A percentile compares a stretch with the other conserved stretches of the same genome.
Conservation (phyloP, 2,888 invertebrate species). For the Xestia rhomboidea region DNA sequence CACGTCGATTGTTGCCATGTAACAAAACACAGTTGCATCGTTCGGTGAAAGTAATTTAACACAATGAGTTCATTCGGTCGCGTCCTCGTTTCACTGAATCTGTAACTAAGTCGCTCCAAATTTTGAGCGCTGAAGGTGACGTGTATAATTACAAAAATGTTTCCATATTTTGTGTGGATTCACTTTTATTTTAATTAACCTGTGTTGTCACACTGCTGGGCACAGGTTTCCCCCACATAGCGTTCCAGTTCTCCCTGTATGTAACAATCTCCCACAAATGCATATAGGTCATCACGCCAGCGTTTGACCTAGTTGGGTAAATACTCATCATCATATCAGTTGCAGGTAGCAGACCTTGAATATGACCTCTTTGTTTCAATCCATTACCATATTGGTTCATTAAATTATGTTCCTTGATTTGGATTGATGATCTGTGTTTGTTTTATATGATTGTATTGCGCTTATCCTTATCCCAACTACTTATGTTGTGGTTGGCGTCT, state of each 20-base stretch:
- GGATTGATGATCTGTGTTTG: no score
- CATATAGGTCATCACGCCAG: not conserved
- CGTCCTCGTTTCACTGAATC: conserved; percentile 56
- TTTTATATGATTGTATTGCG: no score
- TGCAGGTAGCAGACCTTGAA: not conserved
- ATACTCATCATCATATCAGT: not conserved
- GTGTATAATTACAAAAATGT: conserved; percentile 7
- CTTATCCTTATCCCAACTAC: not conserved
- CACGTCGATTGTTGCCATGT: conserved; percentile 35
- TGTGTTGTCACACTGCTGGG: not conserved
- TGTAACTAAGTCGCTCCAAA: conserved; percentile 36
- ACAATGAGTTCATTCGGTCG: conserved; percentile 63
- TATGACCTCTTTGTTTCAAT: conserved; percentile 4
- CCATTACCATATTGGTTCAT: not conserved
- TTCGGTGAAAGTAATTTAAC: conserved; percentile 62
- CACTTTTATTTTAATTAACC: not conserved
- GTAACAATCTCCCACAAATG: not conserved
- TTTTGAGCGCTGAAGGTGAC: conserved; percentile 35
- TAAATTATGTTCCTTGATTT: conserved; percentile 4
- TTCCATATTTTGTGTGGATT: conserved; percentile 16
- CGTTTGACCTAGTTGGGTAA: conserved; percentile 11
- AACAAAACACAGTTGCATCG: conserved; percentile 32
- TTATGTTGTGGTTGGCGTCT: no score
- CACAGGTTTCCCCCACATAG: not conserved
- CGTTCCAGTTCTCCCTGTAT: not conserved